Evolutionary conservation across 2,113 vertebrate genomes (phyloP).

Genomic region (Mus spicilegus): DNA sequence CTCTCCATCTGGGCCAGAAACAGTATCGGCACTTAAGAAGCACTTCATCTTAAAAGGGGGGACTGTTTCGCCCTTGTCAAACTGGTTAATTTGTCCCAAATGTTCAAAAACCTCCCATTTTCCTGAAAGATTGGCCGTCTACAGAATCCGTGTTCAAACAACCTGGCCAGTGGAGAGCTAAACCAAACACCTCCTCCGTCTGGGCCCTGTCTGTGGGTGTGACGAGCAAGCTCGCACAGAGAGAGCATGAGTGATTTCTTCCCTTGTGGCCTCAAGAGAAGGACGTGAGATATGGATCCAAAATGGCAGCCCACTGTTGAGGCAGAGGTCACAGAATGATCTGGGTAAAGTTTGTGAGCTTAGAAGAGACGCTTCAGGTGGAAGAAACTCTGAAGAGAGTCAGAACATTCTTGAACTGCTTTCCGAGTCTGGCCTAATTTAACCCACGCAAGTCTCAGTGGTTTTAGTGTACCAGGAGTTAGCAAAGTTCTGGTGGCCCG

Average conservation of each 20-base stretch:
- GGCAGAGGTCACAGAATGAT: not conserved
- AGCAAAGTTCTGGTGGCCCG: not conserved
- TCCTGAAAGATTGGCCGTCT: constrained; percentile 60
- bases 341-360: rapidly evolving
- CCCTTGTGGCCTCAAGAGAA: not conserved
- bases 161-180: constrained; percentile 59
- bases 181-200: constrained; percentile 3
- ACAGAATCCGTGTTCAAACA: constrained; percentile 15
- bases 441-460: not conserved
- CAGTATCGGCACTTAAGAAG: constrained; percentile 63
- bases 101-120: constrained; percentile 70
- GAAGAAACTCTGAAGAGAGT: too few species aligned
- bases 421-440: not conserved
- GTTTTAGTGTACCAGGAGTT: rapidly evolving
- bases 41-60: constrained; percentile 74
- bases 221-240: not conserved
- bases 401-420: not conserved
- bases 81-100: constrained; percentile 81
- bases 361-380: not conserved
- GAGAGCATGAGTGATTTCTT: not conserved
- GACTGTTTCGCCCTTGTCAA: constrained; percentile 77
- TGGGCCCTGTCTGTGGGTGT: not conserved
- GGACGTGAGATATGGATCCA: not conserved
- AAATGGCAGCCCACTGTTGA: not conserved
- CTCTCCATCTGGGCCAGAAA: constrained; percentile 37